Percentiles rank a stretch among this genome's conserved stretches.
Evolutionary conservation across 1,140 invertebrate species (phyloP).

Genomic region (Eulimnadia texana): DNA sequence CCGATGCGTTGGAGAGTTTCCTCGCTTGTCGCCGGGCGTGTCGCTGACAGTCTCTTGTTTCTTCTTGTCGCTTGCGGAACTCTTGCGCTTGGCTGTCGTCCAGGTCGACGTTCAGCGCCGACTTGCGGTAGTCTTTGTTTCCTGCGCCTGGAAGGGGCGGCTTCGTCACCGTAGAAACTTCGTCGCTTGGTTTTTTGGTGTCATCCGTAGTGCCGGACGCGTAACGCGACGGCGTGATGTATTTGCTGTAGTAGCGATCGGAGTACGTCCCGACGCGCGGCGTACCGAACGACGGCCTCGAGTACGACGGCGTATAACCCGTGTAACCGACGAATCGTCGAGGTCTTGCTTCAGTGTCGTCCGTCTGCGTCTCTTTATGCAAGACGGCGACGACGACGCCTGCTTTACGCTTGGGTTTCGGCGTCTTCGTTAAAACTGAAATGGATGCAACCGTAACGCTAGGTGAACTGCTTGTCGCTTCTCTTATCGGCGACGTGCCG

Average conservation of each 20-base stretch:
- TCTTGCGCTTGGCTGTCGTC: constrained; percentile 18
- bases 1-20: not conserved
- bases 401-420: not conserved
- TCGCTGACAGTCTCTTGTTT: not conserved
- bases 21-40: not conserved
- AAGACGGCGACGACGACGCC: not conserved
- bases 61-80: constrained; percentile 17
- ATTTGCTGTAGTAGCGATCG: constrained; percentile 14
- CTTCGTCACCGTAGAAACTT: constrained; percentile 1
- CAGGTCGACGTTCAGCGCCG: constrained; percentile 46
- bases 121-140: constrained; percentile 63
- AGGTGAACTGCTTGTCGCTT: not conserved
- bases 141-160: constrained; percentile 21
- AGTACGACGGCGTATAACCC: constrained; percentile 12
- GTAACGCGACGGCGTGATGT: constrained; percentile 5
- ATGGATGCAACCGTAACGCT: not conserved
- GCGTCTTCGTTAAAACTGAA: not conserved
- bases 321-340: constrained; percentile 17
- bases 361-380: not conserved
- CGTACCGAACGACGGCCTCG: not conserved
- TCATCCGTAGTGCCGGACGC: not conserved
- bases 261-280: constrained; percentile 7
- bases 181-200: not conserved
- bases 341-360: not conserved
- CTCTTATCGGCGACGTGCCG: constrained; percentile 10